Evolutionary conservation across 2,113 vertebrate species (phyloP).

Genomic region (Carlito syrichta): DNA sequence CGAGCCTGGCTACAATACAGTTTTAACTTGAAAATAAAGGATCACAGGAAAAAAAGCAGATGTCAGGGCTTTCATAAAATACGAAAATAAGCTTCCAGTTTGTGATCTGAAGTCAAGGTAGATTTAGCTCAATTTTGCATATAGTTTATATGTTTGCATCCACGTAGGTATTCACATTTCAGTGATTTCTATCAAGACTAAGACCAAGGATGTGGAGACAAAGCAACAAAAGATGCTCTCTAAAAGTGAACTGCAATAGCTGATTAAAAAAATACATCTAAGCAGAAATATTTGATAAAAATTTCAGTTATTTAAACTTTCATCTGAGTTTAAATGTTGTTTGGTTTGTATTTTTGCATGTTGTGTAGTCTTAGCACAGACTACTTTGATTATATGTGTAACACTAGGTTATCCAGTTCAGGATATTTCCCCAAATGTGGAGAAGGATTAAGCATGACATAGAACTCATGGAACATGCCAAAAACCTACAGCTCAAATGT

Average conservation of each 20-base stretch:
- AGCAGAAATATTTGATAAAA: background rate
- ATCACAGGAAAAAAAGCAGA: conserved; percentile 16
- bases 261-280: background rate
- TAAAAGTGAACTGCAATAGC: background rate
- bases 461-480: conserved; percentile 21
- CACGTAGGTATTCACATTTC: background rate
- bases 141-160: background rate
- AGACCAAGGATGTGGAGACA: background rate
- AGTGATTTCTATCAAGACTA: background rate
- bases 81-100: background rate
- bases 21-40: background rate
- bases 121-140: background rate
- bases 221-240: background rate
- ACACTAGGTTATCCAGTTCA: background rate
- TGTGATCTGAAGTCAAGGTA: background rate
- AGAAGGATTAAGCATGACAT: conserved; percentile 39
- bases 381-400: background rate
- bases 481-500: conserved; percentile 32
- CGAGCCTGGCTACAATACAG: too few relatives aligned
- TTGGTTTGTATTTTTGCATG: conserved; percentile 18
- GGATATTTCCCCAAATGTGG: conserved; percentile 43
- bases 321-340: background rate
- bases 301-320: background rate
- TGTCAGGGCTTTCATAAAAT: conserved; percentile 11
- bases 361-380: background rate